Evolutionary conservation across 2,888 invertebrate genomes (phyloP), one percentile per base, ranked within the genome.

Genomic region (Heteropelma amictum): DNA sequence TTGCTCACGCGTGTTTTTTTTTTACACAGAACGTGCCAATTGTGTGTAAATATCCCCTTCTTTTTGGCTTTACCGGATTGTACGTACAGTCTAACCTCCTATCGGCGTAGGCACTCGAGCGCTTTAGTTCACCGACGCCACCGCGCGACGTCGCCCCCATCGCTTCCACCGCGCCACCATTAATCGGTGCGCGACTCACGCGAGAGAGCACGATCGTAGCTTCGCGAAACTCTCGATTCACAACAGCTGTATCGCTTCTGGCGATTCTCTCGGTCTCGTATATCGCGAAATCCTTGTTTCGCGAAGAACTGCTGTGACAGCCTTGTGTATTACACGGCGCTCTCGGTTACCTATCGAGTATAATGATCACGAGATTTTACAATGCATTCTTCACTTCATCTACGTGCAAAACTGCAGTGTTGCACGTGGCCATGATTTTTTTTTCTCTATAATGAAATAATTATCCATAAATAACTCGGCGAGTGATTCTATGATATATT

Each of bases 81-180:
- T n/a, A 4, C 8, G n/a, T 51, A n/a, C 21, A 5, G 28, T 64
- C 33, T 30, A 35, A 33, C 28, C 47, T 45, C 56, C 58, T 49
- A 71, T 53, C 47, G 68, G 47, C 60, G 58, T 65, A 53, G 61
- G 38, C 19, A 30, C 19, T 17, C 68, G 53, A 64, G 51, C 51
- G 65, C 60, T 35, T 35, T 58, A 53, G 49, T 70, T 53, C 8
- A 60, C 51, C 40, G 76, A 70, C 70, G 75, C 65, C 60, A 65
- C 75, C 38, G 65, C 60, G 40, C 45, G 56, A 54, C 70, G 61
- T 61, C 67, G 58, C 33, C 35, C 40, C 47, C 54, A n/a, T 54
- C 54, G 60, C 26, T 19, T 49, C 35, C 61, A 54, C 45, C 35
- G 28, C 23, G n/a, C 21, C 21, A 54, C 49, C 70, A 56, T 54